phyloP scores from a whole-genome alignment of 2,888 invertebrate species.

The Marasmarcha lunaedactyla region DNA sequence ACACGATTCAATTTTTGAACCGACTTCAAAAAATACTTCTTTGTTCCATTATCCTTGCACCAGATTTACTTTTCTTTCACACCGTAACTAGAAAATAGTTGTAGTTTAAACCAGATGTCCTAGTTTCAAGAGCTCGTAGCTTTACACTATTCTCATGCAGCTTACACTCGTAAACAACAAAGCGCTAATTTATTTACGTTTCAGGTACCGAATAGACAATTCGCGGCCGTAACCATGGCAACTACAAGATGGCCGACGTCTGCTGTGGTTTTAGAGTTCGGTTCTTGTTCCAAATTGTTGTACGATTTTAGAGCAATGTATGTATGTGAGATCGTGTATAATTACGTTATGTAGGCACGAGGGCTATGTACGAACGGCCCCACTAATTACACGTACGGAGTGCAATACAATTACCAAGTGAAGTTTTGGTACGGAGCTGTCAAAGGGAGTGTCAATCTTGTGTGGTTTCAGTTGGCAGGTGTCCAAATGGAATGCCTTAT shows the following conservation, averaged over 20 bases:
- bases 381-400: constrained; percentile 58
- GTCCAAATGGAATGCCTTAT: no score
- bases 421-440: no score
- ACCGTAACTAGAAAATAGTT: no score
- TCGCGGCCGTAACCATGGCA: constrained; percentile 52
- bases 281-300: constrained; percentile 67
- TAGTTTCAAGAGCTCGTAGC: no score
- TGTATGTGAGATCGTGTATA: constrained; percentile 44
- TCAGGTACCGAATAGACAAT: constrained; percentile 57
- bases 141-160: no score
- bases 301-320: constrained; percentile 54
- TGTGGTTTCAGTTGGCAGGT: no score
- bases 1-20: no score
- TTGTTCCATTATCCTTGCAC: no score
- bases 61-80: no score
- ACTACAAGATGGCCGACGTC: constrained; percentile 64
- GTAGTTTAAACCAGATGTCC: no score
- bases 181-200: constrained; percentile 49
- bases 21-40: no score
- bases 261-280: constrained; percentile 64
- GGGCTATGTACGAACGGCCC: constrained; percentile 47
- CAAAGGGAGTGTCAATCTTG: no score
- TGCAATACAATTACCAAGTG: constrained; percentile 23
- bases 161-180: constrained; percentile 34
- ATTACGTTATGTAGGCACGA: constrained; percentile 53